These are phyloP conservation scores for Chamaea fasciata DNA, from an alignment of 2,113 vertebrate genomes.

Conservation along the genomic window DNA sequence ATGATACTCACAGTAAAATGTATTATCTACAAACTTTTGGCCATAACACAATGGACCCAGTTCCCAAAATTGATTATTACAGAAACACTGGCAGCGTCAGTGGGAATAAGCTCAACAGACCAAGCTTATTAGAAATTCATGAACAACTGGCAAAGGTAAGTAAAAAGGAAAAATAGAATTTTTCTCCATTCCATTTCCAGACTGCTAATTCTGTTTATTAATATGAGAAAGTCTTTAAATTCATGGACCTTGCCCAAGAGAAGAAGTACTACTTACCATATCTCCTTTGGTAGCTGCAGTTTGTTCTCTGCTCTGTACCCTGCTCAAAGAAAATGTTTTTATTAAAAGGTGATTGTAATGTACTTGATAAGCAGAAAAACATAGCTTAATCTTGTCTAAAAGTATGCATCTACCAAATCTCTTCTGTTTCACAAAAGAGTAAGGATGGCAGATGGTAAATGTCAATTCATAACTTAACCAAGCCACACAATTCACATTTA, in stretches of 20 bases:
- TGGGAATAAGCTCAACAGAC: constrained; percentile 83
- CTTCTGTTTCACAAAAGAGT: background rate
- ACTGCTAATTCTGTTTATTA: constrained; percentile 46
- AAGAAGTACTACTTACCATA: background rate
- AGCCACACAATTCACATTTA: background rate
- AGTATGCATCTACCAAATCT: background rate
- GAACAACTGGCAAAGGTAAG: constrained; percentile 92
- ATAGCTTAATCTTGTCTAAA: background rate
- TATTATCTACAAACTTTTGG: constrained; percentile 87
- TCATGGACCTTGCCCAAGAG: background rate
- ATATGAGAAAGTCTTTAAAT: constrained; percentile 10
- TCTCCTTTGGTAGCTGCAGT: background rate
- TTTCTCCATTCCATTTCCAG: background rate
- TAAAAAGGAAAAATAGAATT: background rate
- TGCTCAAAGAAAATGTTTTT: background rate
- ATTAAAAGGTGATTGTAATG: background rate
- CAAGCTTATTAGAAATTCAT: constrained; percentile 93
- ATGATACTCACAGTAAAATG: constrained; percentile 76
- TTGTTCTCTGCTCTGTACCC: background rate
- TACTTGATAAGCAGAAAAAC: background rate
- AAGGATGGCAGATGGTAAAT: background rate
- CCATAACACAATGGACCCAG: constrained; percentile 91
- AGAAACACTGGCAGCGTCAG: constrained; percentile 91
- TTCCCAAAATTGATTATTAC: constrained; percentile 94
- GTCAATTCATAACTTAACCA: background rate